Conservation (phyloP, 1,140 invertebrate species). For the Augochlora pura region DNA sequence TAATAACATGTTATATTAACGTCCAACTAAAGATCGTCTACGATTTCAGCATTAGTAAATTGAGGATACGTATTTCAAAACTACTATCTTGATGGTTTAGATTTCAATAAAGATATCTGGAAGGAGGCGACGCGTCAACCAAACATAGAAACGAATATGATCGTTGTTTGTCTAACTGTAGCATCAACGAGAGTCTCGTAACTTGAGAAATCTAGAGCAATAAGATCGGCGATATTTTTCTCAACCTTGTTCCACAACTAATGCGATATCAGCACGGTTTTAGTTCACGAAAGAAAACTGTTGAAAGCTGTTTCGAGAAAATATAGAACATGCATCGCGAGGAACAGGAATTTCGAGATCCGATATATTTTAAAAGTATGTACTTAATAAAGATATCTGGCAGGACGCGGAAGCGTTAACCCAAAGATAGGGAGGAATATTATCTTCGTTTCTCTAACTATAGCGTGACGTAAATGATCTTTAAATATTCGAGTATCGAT, state of each 20-base stretch:
- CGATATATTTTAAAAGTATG: too few relatives aligned
- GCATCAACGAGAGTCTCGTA: background rate
- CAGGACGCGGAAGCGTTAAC: too few relatives aligned
- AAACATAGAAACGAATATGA: background rate
- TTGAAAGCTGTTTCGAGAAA: background rate
- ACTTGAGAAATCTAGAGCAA: background rate
- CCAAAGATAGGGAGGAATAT: too few relatives aligned
- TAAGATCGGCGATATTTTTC: background rate
- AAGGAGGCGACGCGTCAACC: background rate
- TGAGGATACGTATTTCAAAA: background rate
- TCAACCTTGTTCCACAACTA: background rate
- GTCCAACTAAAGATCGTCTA: background rate
- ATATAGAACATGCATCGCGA: background rate
- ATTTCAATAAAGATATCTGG: background rate
- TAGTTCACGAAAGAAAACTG: background rate
- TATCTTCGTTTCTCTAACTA: too few relatives aligned
- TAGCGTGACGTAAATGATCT: too few relatives aligned
- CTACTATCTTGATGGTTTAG: background rate
- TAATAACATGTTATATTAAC: background rate
- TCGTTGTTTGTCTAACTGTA: background rate
- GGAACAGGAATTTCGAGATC: slow-evolving; percentile 4
- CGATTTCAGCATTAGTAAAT: background rate
- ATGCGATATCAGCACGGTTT: background rate
- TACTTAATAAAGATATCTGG: too few relatives aligned
- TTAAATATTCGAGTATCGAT: too few relatives aligned